phyloP scores from a whole-genome alignment of 1,140 invertebrate species.

The Sweltsa coloradensis region DNA sequence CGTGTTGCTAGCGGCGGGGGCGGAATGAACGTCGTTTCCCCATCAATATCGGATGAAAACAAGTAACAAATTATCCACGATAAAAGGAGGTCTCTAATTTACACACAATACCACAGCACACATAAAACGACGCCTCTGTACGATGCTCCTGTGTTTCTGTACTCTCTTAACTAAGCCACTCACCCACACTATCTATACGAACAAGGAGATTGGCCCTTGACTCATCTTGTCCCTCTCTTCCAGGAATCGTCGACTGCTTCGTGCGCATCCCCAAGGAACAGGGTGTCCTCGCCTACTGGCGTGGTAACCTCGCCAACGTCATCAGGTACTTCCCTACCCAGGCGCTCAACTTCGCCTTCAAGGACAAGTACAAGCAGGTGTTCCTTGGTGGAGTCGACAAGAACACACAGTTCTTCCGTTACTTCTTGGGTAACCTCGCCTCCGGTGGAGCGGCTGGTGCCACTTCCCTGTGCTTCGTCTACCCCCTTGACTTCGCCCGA shows the following conservation, averaged over 20 bases:
- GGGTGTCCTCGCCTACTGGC: constrained; percentile 76
- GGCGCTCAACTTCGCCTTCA: constrained; percentile 93
- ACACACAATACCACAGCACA: too few species aligned
- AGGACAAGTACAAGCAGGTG: constrained; percentile 76
- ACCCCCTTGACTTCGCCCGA: constrained; percentile 89
- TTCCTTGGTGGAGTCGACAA: constrained; percentile 79
- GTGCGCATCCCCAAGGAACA: constrained; percentile 77
- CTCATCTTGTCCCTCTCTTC: constrained; percentile 20
- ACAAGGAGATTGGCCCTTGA: too few species aligned
- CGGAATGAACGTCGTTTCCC: too few species aligned
- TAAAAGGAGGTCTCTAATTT: too few species aligned
- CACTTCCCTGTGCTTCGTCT: constrained; percentile 89
- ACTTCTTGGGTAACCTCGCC: constrained; percentile 76
- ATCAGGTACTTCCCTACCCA: constrained; percentile 88
- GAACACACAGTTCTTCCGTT: constrained; percentile 76
- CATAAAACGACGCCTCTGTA: too few species aligned
- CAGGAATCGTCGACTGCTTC: constrained; percentile 79
- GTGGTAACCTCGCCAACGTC: constrained; percentile 89
- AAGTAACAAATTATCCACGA: too few species aligned
- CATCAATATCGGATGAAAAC: too few species aligned
- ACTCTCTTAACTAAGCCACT: too few species aligned
- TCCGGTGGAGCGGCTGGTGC: constrained; percentile 91
- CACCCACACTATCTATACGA: too few species aligned
- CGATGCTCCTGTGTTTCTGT: too few species aligned
- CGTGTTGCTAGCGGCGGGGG: too few species aligned